Evolutionary conservation across 2,888 invertebrate genomes (phyloP), one percentile per base, ranked within the genome.

Genomic region (Drosophila vallismaia): DNA sequence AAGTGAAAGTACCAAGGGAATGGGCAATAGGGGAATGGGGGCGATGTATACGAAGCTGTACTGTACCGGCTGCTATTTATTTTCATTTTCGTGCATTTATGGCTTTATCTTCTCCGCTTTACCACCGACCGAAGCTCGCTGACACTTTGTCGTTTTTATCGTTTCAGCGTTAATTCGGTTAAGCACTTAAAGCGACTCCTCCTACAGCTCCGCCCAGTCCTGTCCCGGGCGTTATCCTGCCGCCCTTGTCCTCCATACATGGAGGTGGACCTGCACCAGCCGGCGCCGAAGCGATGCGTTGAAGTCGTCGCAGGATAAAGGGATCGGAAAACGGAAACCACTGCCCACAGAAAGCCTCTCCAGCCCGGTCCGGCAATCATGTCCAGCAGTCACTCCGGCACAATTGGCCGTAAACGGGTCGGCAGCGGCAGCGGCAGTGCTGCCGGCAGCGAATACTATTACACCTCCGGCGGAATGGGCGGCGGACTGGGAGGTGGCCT

Each of bases 371-470:
- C 31, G 58, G 44, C 24, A 44, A 82, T 56, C 73, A 92, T 92
- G 92, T 92, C 92, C 76, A 92, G 91, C 79, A 92, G 92, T 76
- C 92, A 92, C 87, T 92, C 92, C 68, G 91, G 92, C 55, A 91
- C 92, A 76, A 91, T 91, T 83, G 92, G 92, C 74, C 90, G 92
- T 80, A 91, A 91, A 77, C 91, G 91, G 75, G 89, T 88, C 55
- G 88, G 89, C 77, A 89, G 90, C 78, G 86, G 89, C 78, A 89
- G 90, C 68, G 86, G 89, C 78, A 89, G 90, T 68, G 90, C 91
- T 50, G 86, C 76, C 12, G 79, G 90, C 77, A 90, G 90, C 56
- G 90, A 91, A 68, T 91, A 91, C 76, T 91, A 90, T 77, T 90
- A 89, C 70, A 88, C 86, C 40, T 48, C 64, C 54, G 52, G 53